A percentile compares a stretch with the other conserved stretches of the same genome.
phyloP scores from a whole-genome alignment of 1,140 invertebrate species.

The Holotrichia oblita region DNA sequence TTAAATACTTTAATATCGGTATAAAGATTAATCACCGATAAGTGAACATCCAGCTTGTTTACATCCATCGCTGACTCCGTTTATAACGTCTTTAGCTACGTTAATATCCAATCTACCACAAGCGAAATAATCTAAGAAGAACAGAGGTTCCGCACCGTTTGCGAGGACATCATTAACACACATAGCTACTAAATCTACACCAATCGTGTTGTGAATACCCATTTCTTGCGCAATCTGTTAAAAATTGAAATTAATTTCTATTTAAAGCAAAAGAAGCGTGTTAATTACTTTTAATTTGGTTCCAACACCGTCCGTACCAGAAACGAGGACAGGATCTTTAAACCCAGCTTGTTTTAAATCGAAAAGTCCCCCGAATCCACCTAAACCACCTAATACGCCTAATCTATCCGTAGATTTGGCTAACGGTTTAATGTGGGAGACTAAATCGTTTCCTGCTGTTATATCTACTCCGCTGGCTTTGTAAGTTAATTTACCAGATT shows the following conservation, averaged over 20 bases:
- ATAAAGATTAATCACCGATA: no score
- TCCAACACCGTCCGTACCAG: constrained; percentile 96
- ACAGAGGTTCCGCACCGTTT: constrained; percentile 93
- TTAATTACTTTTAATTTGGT: constrained; percentile 89
- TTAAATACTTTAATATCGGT: no score
- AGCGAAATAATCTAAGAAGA: constrained; percentile 97
- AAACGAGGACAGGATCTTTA: constrained; percentile 87
- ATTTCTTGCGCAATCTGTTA: constrained; percentile 82
- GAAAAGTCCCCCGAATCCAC: constrained; percentile 94
- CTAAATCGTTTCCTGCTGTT: constrained; percentile 85
- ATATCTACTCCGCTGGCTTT: constrained; percentile 94
- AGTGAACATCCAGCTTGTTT: constrained; percentile 86
- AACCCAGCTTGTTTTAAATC: constrained; percentile 75
- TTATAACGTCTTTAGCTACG: constrained; percentile 79
- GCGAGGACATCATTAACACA: constrained; percentile 97
- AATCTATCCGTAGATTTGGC: constrained; percentile 72
- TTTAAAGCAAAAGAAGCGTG: not conserved
- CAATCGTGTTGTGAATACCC: constrained; percentile 84
- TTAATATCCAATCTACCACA: constrained; percentile 85
- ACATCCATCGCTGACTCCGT: constrained; percentile 90
- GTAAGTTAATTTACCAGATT: constrained; percentile 79
- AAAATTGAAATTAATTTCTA: constrained; percentile 40
- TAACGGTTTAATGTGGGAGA: constrained; percentile 83
- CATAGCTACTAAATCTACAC: constrained; percentile 97
- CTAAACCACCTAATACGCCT: constrained; percentile 84